phyloP scores from a whole-genome alignment of 2,888 invertebrate genomes.

The Athrips mouffetella region DNA sequence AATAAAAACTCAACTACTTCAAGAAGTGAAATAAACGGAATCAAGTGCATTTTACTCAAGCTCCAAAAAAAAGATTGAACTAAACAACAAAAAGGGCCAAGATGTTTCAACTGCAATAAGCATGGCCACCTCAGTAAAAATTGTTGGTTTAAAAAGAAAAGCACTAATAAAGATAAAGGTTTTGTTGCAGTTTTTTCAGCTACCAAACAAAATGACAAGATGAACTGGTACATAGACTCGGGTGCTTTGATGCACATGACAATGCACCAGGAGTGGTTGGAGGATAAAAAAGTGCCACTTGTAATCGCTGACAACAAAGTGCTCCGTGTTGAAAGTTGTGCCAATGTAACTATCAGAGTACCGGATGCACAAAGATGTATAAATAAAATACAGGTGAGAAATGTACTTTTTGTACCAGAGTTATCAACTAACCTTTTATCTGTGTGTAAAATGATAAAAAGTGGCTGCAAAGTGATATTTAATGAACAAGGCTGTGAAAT shows the following conservation, averaged over 20 bases:
- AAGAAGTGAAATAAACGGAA: slow-evolving; percentile 9
- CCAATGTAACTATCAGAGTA: neutral
- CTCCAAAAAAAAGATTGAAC: neutral
- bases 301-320: slow-evolving; percentile 19
- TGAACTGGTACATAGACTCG: slow-evolving; percentile 38
- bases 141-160: slow-evolving; percentile 15
- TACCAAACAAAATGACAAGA: neutral
- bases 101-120: slow-evolving; percentile 17
- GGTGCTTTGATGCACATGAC: slow-evolving; percentile 33
- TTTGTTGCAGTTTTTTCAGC: slow-evolving; percentile 8
- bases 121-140: slow-evolving; percentile 20
- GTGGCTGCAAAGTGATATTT: slow-evolving; percentile 4
- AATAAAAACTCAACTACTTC: neutral
- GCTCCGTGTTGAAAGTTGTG: slow-evolving; percentile 20
- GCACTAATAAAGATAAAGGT: slow-evolving; percentile 7
- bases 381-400: slow-evolving; percentile 11
- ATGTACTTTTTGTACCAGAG: slow-evolving; percentile 22
- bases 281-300: slow-evolving; percentile 21
- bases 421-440: slow-evolving; percentile 21
- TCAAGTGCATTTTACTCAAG: neutral
- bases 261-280: slow-evolving; percentile 23
- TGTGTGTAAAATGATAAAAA: slow-evolving; percentile 21
- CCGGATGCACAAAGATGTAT: neutral
- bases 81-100: slow-evolving; percentile 7
- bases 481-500: too few species aligned